Conservation (phyloP, 2,113 vertebrate genomes). For the Motacilla tschutschensis region DNA sequence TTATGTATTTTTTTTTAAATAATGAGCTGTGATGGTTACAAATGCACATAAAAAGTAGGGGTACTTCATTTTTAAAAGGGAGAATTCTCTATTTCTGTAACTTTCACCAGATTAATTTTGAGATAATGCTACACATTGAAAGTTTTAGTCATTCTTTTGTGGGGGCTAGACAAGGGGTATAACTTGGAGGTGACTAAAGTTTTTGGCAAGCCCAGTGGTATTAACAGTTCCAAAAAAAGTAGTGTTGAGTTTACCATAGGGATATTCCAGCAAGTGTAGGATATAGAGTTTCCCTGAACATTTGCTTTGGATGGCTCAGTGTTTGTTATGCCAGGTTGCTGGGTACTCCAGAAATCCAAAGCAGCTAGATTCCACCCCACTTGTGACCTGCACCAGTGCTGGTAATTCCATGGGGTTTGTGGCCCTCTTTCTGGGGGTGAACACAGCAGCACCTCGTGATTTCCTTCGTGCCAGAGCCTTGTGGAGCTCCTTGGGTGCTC, state of each 20-base stretch:
- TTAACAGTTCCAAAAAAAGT: slow-evolving; percentile 26
- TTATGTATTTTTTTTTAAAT: background rate
- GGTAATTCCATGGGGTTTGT: background rate
- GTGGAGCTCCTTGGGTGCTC: background rate
- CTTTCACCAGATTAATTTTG: background rate
- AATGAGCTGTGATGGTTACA: background rate
- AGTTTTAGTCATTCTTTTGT: background rate
- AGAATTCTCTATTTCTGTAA: background rate
- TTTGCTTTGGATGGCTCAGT: slow-evolving; percentile 1
- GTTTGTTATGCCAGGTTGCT: slow-evolving; percentile 48
- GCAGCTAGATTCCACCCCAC: background rate
- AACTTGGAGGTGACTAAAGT: background rate
- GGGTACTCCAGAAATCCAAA: background rate
- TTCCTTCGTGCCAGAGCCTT: background rate
- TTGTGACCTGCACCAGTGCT: rapidly evolving
- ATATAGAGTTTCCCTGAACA: slow-evolving; percentile 14
- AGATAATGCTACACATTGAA: background rate
- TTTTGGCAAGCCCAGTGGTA: slow-evolving; percentile 22
- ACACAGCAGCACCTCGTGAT: rapidly evolving
- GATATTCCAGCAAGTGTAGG: background rate
- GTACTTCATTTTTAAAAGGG: background rate
- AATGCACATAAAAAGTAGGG: background rate
- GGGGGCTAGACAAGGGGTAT: background rate
- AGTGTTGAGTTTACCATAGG: background rate
- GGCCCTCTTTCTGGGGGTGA: background rate